A percentile compares a stretch with the other conserved stretches of the same genome.
Evolutionary conservation across 2,113 vertebrate species (phyloP).

Genomic region (Hemicordylus capensis): DNA sequence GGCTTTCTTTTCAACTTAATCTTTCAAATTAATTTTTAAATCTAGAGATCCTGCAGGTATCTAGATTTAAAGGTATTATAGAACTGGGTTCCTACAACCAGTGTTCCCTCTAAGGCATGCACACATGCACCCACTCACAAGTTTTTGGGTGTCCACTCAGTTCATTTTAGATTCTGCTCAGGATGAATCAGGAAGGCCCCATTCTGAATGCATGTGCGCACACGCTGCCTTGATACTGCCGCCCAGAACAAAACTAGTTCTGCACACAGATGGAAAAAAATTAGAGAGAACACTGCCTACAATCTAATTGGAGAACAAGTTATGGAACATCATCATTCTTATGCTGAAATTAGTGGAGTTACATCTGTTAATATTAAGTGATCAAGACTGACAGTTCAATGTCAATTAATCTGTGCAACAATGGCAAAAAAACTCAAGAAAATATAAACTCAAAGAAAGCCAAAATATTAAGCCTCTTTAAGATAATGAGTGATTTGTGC

Average conservation of each 20-base stretch:
- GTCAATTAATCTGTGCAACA: neutral
- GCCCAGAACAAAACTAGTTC: no score
- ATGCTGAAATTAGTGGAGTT: neutral
- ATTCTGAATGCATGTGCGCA: no score
- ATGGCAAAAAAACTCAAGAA: slow-evolving; percentile 42
- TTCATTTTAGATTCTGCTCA: no score
- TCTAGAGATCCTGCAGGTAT: no score
- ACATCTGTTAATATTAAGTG: neutral
- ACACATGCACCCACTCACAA: no score
- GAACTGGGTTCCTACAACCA: neutral
- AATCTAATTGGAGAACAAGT: neutral
- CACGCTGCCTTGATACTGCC: no score
- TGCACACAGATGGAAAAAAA: no score
- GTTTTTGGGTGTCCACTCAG: no score
- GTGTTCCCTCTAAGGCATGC: no score
- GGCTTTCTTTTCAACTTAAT: slow-evolving; percentile 20
- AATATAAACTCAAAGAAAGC: slow-evolving; percentile 12
- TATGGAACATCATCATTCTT: neutral
- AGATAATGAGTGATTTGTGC: slow-evolving; percentile 56
- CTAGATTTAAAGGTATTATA: neutral
- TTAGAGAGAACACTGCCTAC: no score
- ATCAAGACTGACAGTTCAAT: neutral
- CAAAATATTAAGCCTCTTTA: slow-evolving; percentile 60
- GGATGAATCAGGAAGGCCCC: no score
- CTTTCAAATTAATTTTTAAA: slow-evolving; percentile 24